Evolutionary conservation across 2,888 invertebrate genomes (phyloP), one percentile per base, ranked within the genome.

Genomic region (Orchestes rusci): DNA sequence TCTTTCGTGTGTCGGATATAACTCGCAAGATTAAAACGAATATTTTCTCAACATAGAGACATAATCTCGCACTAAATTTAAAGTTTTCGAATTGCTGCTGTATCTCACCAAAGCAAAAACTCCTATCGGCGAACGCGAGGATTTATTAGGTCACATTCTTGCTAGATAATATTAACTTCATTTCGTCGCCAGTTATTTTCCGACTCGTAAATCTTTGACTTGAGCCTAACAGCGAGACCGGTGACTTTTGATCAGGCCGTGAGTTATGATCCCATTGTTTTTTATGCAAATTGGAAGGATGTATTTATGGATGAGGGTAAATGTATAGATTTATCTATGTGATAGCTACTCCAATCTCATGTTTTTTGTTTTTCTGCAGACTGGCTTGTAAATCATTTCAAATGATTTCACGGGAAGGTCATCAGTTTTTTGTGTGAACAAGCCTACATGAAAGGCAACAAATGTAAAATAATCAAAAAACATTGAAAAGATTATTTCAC

Each of bases 111-210:
- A 36, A 42, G 38, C 40, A 44, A 41, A 47, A 39, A 39, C n/a
- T n/a, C 39, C 34, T 29, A 47, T 47, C 39, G 47, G 38, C 36
- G 29, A 23, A 15, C 34, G 28, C 34, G 37, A 28, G 13, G 39
- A 48, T 48, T 48, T 48, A 48, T 48, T 40, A 40, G 39, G 37
- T 40, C 43, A 43, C 48, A 43, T 43, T 43, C 48, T 32, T 20
- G 40, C 43, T 43, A 48, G 48, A 48, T 48, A 48, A 48, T 43
- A 48, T 43, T 48, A 48, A 48, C 48, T 48, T 48, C 37, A 48
- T 47, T 43, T 47, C 47, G 47, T 47, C 47, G 47, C 43, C 47
- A 47, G 47, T 43, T 47, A 43, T 36, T 47, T 39, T 29, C 31
- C 15, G 28, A 33, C 37, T 40, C 48, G 48, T 48, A 48, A 43